A percentile compares a stretch with the other conserved stretches of the same genome.
These are phyloP conservation scores for Drosophila nikananu DNA, from an alignment of 1,140 invertebrate species.

Conservation along the genomic window DNA sequence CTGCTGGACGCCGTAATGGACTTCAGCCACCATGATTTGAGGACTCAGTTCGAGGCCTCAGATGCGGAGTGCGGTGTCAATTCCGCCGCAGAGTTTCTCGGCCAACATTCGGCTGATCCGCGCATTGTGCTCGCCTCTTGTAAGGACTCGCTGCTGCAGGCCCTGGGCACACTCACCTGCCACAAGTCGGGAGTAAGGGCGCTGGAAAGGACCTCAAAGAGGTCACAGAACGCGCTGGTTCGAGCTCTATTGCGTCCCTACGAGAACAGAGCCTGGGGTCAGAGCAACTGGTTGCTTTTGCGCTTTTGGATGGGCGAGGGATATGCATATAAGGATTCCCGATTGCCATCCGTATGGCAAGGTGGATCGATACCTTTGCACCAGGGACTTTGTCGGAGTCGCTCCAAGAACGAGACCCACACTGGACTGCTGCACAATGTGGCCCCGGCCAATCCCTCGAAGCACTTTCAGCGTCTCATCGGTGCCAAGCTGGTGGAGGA, in stretches of 20 bases:
- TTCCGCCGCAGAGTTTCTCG: conserved; percentile 90
- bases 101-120: conserved; percentile 90
- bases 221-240: conserved; percentile 88
- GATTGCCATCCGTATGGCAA: conserved; percentile 81
- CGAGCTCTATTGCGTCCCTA: conserved; percentile 91
- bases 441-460: conserved; percentile 80
- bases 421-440: conserved; percentile 84
- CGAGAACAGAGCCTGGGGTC: conserved; percentile 94
- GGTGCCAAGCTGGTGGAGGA: conserved; percentile 85
- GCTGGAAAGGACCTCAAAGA: conserved; percentile 88
- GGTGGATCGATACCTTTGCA: conserved; percentile 68
- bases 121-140: conserved; percentile 91
- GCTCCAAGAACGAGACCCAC: conserved; percentile 82
- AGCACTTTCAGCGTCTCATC: conserved; percentile 79
- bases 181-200: conserved; percentile 86
- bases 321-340: conserved; percentile 91
- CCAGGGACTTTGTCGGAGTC: conserved; percentile 77
- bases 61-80: conserved; percentile 86
- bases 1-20: conserved; percentile 89
- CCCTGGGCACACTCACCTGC: conserved; percentile 89
- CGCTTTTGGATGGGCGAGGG: conserved; percentile 94
- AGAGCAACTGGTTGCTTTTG: conserved; percentile 94
- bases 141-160: conserved; percentile 91
- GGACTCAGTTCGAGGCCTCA: conserved; percentile 68
- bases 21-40: conserved; percentile 85